Evolutionary conservation across 1,140 invertebrate genomes (phyloP).

Genomic region (Apis dorsata): DNA sequence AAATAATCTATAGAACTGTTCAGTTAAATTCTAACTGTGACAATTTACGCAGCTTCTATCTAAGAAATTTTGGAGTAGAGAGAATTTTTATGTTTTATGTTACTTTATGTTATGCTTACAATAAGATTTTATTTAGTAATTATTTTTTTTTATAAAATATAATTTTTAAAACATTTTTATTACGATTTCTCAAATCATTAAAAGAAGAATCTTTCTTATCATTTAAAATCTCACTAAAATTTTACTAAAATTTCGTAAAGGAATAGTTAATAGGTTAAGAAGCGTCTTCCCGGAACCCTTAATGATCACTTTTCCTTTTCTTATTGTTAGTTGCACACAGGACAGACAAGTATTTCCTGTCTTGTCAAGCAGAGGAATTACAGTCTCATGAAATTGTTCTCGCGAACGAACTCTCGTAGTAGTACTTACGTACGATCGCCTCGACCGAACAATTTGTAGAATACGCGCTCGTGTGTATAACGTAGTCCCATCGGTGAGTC

Average conservation of each 20-base stretch:
- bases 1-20: not conserved
- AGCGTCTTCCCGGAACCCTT: slow-evolving; percentile 5
- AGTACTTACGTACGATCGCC: not conserved
- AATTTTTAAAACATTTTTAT: too few species aligned
- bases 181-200: too few species aligned
- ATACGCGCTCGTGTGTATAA: slow-evolving; percentile 11
- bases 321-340: not conserved
- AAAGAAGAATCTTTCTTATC: too few species aligned
- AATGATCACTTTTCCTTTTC: slow-evolving; percentile 28
- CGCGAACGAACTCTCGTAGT: not conserved
- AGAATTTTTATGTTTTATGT: not conserved
- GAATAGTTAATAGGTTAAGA: not conserved
- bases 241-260: not conserved
- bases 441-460: slow-evolving; percentile 34
- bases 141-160: not conserved
- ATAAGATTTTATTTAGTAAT: not conserved
- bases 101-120: not conserved
- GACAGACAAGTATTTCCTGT: slow-evolving; percentile 33
- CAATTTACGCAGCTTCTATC: not conserved
- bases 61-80: not conserved
- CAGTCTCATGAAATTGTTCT: slow-evolving; percentile 6
- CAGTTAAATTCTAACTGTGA: not conserved
- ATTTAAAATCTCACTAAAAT: not conserved
- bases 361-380: not conserved
- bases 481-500: not conserved